Conservation (phyloP, 2,888 invertebrate species). For the Aspidiotus rigidus region DNA sequence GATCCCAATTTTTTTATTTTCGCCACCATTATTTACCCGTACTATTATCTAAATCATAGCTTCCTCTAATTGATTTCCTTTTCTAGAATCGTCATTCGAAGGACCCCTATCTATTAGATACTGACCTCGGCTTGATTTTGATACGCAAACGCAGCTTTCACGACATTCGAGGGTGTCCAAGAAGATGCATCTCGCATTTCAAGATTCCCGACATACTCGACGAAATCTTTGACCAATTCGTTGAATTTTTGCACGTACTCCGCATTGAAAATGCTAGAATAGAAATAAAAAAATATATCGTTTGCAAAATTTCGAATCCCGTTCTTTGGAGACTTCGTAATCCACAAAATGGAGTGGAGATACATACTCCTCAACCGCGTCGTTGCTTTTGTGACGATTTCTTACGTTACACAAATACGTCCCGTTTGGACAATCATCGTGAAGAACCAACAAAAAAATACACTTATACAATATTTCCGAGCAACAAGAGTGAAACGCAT, state of each 20-base stretch:
- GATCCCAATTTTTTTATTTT: no score
- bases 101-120: no score
- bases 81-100: no score
- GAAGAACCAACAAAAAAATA: constrained; percentile 19
- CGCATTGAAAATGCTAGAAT: not conserved
- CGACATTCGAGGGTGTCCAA: constrained; percentile 18
- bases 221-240: constrained; percentile 23
- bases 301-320: not conserved
- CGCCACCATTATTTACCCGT: no score
- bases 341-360: not conserved
- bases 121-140: constrained; percentile 18
- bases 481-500: not conserved
- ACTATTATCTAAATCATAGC: no score
- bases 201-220: constrained; percentile 13
- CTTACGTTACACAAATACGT: constrained; percentile 7
- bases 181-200: constrained; percentile 2
- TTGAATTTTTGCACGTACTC: constrained; percentile 16
- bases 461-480: constrained; percentile 21
- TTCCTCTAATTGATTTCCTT: no score
- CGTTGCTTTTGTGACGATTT: constrained; percentile 1
- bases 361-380: constrained; percentile 11
- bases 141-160: constrained; percentile 13
- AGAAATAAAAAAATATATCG: not conserved
- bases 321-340: not conserved
- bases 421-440: constrained; percentile 19